Evolutionary conservation across 2,888 invertebrate species (phyloP).

Genomic region (Hipparchia semele): DNA sequence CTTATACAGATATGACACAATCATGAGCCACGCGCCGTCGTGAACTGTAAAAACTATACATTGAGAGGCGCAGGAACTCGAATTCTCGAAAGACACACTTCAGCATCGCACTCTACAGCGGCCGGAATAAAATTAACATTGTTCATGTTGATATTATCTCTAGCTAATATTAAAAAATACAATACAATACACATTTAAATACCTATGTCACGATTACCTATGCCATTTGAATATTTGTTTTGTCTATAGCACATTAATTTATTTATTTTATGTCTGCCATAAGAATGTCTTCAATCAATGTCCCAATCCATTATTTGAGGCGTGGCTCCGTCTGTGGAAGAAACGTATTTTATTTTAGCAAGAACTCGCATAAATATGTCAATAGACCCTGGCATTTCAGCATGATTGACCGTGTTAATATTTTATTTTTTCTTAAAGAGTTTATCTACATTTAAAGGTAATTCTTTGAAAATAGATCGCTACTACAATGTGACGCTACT

Average conservation of each 20-base stretch:
- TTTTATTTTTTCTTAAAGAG: not conserved
- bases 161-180: not conserved
- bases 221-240: not conserved
- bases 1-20: too few species aligned
- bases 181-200: conserved; percentile 2
- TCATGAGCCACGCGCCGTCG: too few species aligned
- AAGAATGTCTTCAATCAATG: conserved; percentile 43
- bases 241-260: not conserved
- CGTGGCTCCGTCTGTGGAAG: conserved; percentile 59
- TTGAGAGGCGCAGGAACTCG: too few species aligned
- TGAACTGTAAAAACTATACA: too few species aligned
- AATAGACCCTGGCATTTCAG: too few species aligned
- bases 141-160: not conserved
- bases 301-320: conserved; percentile 51
- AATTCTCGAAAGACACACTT: too few species aligned
- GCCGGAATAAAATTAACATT: not conserved
- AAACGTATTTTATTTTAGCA: conserved; percentile 3
- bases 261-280: not conserved
- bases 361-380: too few species aligned
- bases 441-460: too few species aligned
- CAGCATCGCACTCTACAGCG: too few species aligned
- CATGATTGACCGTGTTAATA: not conserved
- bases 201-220: not conserved
- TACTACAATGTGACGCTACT: too few species aligned
- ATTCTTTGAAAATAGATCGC: too few species aligned